phyloP scores from a whole-genome alignment of 2,888 invertebrate genomes.

The Anorthoa munda region DNA sequence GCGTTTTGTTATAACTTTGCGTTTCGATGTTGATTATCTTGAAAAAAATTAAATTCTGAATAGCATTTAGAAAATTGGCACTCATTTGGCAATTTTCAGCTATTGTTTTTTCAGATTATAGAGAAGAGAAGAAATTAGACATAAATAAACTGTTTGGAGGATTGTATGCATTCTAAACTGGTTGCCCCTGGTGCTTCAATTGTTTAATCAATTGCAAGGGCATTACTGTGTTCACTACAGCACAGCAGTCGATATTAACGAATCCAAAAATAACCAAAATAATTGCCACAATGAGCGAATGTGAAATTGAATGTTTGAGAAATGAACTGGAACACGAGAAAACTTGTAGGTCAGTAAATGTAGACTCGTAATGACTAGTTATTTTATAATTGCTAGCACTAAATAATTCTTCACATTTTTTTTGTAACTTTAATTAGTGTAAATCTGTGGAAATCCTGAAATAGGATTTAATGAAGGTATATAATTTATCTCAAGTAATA shows the following conservation, averaged over 20 bases:
- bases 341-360: constrained; percentile 81
- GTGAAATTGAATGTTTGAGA: constrained; percentile 87
- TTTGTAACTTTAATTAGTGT: background rate
- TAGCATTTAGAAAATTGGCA: background rate
- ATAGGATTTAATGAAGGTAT: background rate
- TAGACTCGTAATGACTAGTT: background rate
- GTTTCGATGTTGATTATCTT: too few relatives aligned
- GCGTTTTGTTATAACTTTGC: constrained; percentile 21
- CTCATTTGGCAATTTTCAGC: background rate
- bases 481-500: background rate
- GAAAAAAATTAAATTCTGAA: background rate
- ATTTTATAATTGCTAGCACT: background rate
- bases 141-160: constrained; percentile 33
- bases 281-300: constrained; percentile 80
- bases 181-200: constrained; percentile 55
- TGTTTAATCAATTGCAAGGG: constrained; percentile 72
- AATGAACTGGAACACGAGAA: constrained; percentile 88
- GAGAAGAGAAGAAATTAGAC: too few relatives aligned
- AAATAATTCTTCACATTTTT: background rate
- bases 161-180: constrained; percentile 42
- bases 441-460: background rate
- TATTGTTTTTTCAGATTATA: background rate
- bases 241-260: constrained; percentile 51
- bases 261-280: constrained; percentile 34
- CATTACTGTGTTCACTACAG: constrained; percentile 46